phyloP scores from a whole-genome alignment of 2,797 vertebrate genomes.

The Enteromius unitaeniatus region DNA sequence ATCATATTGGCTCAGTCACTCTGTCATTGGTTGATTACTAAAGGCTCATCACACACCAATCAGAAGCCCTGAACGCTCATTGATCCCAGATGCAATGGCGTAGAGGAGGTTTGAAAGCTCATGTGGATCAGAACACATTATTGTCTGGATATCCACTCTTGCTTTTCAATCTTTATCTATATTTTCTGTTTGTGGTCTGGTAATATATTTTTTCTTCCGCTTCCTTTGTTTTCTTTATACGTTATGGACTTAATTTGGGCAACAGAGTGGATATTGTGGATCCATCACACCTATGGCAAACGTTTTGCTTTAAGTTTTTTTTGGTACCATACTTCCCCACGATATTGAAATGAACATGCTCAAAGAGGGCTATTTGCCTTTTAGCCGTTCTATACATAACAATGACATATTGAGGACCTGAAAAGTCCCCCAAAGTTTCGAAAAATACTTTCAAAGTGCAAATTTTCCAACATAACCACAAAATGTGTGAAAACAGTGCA shows the following conservation, averaged over 20 bases:
- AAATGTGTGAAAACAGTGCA: neutral
- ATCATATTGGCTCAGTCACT: neutral
- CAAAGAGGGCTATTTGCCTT: neutral
- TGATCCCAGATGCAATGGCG: conserved; percentile 1
- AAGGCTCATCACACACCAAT: neutral
- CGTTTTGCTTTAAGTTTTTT: neutral
- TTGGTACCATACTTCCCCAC: neutral
- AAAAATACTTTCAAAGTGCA: neutral
- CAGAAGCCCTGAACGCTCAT: neutral
- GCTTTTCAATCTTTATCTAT: neutral
- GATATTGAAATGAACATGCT: neutral
- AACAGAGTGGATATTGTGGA: neutral
- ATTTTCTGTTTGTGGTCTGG: neutral
- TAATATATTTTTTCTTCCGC: neutral
- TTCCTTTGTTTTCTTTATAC: neutral
- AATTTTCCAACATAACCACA: neutral
- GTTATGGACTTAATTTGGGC: neutral
- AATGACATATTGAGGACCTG: neutral
- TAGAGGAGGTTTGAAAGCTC: neutral
- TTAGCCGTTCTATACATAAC: neutral
- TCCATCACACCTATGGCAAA: neutral
- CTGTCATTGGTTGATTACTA: neutral
- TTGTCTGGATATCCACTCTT: neutral
- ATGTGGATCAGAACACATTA: neutral
- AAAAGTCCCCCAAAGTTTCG: neutral